These are phyloP conservation scores for Ormyrus labotus DNA, from an alignment of 2,888 invertebrate species.

Conservation along the genomic window DNA sequence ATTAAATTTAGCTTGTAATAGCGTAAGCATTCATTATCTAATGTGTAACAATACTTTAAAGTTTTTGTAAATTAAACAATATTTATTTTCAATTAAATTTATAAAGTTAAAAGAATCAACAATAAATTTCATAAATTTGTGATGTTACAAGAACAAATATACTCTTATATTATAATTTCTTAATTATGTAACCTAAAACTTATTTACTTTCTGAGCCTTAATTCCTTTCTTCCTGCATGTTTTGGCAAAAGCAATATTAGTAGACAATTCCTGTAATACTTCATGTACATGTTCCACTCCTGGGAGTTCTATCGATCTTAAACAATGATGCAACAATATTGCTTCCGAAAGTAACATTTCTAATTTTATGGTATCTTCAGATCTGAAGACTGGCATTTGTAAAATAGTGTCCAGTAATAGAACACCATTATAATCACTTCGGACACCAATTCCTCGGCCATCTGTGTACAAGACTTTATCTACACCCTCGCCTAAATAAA, in stretches of 20 bases:
- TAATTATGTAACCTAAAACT: background rate
- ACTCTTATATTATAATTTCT: background rate
- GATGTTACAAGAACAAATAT: background rate
- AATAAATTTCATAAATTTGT: background rate
- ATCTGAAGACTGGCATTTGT: conserved; percentile 86
- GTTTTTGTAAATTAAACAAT: too few relatives aligned
- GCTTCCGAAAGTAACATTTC: conserved; percentile 94
- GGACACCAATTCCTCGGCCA: conserved; percentile 87
- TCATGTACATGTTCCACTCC: conserved; percentile 87
- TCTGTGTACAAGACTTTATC: conserved; percentile 92
- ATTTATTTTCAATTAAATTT: conserved; percentile 2
- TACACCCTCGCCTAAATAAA: conserved; percentile 84
- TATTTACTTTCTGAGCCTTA: conserved; percentile 89
- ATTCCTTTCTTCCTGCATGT: conserved; percentile 88
- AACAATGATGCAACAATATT: conserved; percentile 87
- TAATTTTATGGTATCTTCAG: conserved; percentile 87
- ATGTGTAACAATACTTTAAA: too few relatives aligned
- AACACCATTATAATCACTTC: conserved; percentile 94
- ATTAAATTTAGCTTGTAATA: background rate
- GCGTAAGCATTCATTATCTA: too few relatives aligned
- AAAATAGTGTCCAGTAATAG: conserved; percentile 91
- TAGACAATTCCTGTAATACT: conserved; percentile 86
- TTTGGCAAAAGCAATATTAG: conserved; percentile 84
- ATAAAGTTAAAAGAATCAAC: conserved; percentile 6
- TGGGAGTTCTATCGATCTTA: conserved; percentile 84